Conservation (phyloP, 2,797 vertebrate species). For the Poecilia picta region DNA sequence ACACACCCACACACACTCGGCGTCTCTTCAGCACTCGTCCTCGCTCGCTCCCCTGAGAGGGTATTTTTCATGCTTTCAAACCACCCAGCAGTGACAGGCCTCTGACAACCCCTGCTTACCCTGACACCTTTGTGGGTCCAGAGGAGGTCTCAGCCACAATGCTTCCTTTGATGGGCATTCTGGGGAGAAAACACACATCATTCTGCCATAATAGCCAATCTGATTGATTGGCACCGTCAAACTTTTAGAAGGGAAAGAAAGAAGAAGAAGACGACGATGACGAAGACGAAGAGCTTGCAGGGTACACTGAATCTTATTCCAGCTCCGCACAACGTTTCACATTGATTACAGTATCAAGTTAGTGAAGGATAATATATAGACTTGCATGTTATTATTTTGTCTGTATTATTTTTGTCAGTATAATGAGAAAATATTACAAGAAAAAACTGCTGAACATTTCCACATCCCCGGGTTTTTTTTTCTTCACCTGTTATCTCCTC, state of each 20-base stretch:
- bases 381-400: no score
- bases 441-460: background rate
- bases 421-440: background rate
- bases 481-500: background rate
- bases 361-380: no score
- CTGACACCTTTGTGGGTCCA: slow-evolving; percentile 78
- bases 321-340: no score
- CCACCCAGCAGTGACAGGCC: slow-evolving; percentile 77
- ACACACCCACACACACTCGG: slow-evolving; percentile 7
- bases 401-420: background rate
- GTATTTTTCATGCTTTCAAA: slow-evolving; percentile 80
- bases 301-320: no score
- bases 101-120: slow-evolving; percentile 75
- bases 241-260: slow-evolving; percentile 48
- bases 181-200: slow-evolving; percentile 61
- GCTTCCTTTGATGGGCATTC: slow-evolving; percentile 67
- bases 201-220: slow-evolving; percentile 42
- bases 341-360: no score
- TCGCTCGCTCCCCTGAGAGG: slow-evolving; percentile 64
- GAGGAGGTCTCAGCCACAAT: slow-evolving; percentile 65
- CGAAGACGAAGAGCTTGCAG: no score
- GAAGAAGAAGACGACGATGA: slow-evolving; percentile 8
- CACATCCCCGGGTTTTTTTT: background rate
- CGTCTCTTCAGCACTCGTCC: slow-evolving; percentile 38
- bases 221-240: slow-evolving; percentile 66